Conservation (phyloP, 2,113 vertebrate species). For the Xerus inauris region DNA sequence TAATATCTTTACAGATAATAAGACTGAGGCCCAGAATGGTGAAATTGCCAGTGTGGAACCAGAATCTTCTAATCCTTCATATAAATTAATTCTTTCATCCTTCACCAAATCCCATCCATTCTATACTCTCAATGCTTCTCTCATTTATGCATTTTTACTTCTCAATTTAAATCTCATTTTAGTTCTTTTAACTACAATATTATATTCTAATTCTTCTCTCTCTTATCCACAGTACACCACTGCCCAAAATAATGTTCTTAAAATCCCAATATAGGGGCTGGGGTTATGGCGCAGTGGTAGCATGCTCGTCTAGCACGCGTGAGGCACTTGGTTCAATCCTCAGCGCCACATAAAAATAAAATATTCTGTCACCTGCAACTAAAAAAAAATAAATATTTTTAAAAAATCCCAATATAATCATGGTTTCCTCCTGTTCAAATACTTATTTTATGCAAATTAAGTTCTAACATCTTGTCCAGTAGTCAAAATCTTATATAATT, state of each 20-base stretch:
- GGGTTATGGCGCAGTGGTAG: no score
- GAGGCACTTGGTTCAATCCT: no score
- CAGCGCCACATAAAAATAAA: no score
- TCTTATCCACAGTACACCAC: not conserved
- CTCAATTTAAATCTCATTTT: conserved; percentile 32
- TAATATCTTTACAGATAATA: not conserved
- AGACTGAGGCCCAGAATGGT: not conserved
- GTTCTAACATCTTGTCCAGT: not conserved
- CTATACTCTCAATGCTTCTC: not conserved
- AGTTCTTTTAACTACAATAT: not conserved
- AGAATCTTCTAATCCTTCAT: not conserved
- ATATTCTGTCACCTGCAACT: no score
- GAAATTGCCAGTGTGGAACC: not conserved
- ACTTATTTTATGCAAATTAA: conserved; percentile 11
- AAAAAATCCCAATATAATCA: not conserved
- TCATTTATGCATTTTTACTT: conserved; percentile 7
- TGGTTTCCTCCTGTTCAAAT: not conserved
- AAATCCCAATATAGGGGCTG: not conserved
- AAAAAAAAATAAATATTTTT: no score
- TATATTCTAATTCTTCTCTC: not conserved
- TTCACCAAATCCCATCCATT: not conserved
- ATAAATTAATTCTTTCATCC: conserved; percentile 2
- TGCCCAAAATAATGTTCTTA: conserved; percentile 20
- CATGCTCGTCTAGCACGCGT: no score
- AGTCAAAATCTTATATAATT: conserved; percentile 21